A percentile compares a stretch with the other conserved stretches of the same genome.
These are phyloP conservation scores for Cervus canadensis DNA, from an alignment of 2,113 vertebrate genomes.

Conservation along the genomic window DNA sequence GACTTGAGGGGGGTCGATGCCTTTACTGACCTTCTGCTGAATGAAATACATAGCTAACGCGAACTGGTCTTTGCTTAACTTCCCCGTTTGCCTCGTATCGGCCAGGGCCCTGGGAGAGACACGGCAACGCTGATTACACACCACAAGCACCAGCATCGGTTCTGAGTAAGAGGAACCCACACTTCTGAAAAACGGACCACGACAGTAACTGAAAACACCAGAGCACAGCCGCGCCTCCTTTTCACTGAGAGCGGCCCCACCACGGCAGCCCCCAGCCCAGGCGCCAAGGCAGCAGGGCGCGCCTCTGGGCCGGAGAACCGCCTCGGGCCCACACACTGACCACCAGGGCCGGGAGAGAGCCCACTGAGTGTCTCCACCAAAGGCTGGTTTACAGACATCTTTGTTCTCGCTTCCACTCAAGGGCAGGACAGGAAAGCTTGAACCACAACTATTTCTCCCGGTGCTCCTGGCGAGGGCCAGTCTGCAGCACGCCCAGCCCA, in stretches of 20 bases:
- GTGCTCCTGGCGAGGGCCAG: background rate
- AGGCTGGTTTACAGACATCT: background rate
- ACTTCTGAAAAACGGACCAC: background rate
- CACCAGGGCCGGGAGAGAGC: background rate
- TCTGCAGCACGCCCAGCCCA: background rate
- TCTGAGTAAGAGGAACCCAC: background rate
- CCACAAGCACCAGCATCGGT: background rate
- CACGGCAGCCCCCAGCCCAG: background rate
- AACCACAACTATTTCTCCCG: no score
- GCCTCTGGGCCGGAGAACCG: background rate
- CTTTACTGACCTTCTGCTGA: conserved; percentile 97
- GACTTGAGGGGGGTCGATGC: conserved; percentile 92
- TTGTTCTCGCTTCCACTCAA: accelerated
- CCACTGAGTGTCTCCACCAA: accelerated
- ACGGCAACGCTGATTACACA: conserved; percentile 7
- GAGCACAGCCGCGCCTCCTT: no score
- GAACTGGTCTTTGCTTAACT: conserved; percentile 95
- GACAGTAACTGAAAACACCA: accelerated
- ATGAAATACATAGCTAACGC: conserved; percentile 96
- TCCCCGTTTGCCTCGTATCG: conserved; percentile 95
- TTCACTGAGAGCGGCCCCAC: background rate
- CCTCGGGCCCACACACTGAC: background rate
- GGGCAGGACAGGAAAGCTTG: background rate
- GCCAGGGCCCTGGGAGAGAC: conserved; percentile 88
- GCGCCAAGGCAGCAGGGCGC: no score